phyloP scores from a whole-genome alignment of 1,140 invertebrate species.

The Sarcophaga bullata region DNA sequence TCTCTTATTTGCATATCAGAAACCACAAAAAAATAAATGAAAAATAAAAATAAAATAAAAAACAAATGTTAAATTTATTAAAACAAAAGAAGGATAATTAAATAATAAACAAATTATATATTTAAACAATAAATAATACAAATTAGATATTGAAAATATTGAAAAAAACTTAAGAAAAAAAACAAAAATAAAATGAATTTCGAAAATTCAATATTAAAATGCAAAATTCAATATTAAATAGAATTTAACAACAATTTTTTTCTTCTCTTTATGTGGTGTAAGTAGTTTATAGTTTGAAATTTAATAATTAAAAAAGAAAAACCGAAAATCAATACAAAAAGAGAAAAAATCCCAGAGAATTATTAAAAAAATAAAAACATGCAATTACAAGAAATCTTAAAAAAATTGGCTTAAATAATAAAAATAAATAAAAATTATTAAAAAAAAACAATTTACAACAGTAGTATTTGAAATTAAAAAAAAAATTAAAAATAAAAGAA shows the following conservation, averaged over 20 bases:
- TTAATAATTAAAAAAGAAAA: background rate
- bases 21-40: conserved; percentile 20
- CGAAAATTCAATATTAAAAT: background rate
- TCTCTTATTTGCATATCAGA: conserved; percentile 47
- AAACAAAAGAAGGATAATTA: conserved; percentile 28
- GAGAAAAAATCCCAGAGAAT: conserved; percentile 27
- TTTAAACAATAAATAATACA: background rate
- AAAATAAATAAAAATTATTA: conserved; percentile 11
- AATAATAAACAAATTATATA: conserved; percentile 20
- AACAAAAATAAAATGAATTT: background rate
- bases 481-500: background rate
- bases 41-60: conserved; percentile 4
- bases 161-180: conserved; percentile 9
- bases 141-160: background rate
- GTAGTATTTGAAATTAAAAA: conserved; percentile 26
- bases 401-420: background rate
- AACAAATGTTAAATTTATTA: background rate
- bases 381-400: conserved; percentile 4
- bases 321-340: conserved; percentile 32
- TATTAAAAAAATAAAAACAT: conserved; percentile 19
- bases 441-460: background rate
- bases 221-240: conserved; percentile 18
- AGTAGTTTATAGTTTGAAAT: conserved; percentile 47
- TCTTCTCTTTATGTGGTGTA: conserved; percentile 45
- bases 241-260: conserved; percentile 21